phyloP scores from a whole-genome alignment of 2,888 invertebrate genomes.

The Caenorhabditis sulstoni region DNA sequence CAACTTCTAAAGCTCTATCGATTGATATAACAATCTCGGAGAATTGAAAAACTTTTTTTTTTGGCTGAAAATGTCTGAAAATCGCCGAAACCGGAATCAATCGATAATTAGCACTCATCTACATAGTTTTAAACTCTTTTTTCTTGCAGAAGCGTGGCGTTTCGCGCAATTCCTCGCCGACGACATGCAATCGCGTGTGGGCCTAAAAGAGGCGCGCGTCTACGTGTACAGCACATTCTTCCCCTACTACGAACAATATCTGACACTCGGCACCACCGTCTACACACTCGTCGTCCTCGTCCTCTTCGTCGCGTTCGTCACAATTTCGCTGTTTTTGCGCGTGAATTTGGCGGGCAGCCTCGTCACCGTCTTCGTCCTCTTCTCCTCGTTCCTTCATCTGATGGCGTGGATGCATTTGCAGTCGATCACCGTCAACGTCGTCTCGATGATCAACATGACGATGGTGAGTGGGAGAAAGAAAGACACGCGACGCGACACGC shows the following conservation, averaged over 20 bases:
- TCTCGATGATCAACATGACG: conserved; percentile 50
- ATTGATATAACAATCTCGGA: no score
- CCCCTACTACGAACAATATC: conserved; percentile 48
- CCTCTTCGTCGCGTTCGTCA: conserved; percentile 37
- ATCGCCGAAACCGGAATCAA: neutral
- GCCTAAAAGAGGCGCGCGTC: conserved; percentile 3
- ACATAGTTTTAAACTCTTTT: neutral
- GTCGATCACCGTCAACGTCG: conserved; percentile 41
- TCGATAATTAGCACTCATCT: neutral
- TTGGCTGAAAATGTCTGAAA: neutral
- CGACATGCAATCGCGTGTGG: conserved; percentile 9
- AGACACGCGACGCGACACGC: no score
- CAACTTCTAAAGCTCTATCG: no score
- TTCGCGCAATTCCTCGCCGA: conserved; percentile 29
- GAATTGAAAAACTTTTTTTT: no score
- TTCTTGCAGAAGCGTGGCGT: conserved; percentile 45
- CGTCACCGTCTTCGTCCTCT: conserved; percentile 35
- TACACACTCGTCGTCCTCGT: conserved; percentile 34
- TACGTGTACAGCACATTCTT: conserved; percentile 51
- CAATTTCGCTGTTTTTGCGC: conserved; percentile 35
- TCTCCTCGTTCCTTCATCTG: conserved; percentile 45
- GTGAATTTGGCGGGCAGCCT: conserved; percentile 40
- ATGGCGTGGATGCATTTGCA: conserved; percentile 45
- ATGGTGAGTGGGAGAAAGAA: conserved; percentile 21
- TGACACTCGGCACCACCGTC: conserved; percentile 27